Evolutionary conservation across 2,113 vertebrate genomes (phyloP).

Genomic region (Ovis aries): ARS-UI_Ramb_v3.0 NC_056054.1:219241001-219241500

Average conservation of each 20-base stretch:
- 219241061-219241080: constrained; percentile 20
- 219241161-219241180: neutral
- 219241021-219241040: neutral
- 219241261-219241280: neutral
- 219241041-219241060: constrained; percentile 6
- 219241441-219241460: neutral
- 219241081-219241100: constrained; percentile 45
- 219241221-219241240: constrained; percentile 20
- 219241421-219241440: neutral
- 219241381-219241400: neutral
- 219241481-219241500: neutral
- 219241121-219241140: neutral
- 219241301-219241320: neutral
- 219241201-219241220: neutral
- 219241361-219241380: neutral
- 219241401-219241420: neutral
- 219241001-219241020: constrained; percentile 53
- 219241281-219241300: neutral
- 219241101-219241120: neutral
- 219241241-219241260: neutral
- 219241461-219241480: neutral
- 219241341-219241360: neutral
- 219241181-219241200: neutral
- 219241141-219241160: neutral
- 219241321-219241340: neutral